Percentiles rank a stretch among this genome's conserved stretches.
Evolutionary conservation across 2,797 vertebrate species (phyloP).

Genomic region (Coranthus polyacanthus): DNA sequence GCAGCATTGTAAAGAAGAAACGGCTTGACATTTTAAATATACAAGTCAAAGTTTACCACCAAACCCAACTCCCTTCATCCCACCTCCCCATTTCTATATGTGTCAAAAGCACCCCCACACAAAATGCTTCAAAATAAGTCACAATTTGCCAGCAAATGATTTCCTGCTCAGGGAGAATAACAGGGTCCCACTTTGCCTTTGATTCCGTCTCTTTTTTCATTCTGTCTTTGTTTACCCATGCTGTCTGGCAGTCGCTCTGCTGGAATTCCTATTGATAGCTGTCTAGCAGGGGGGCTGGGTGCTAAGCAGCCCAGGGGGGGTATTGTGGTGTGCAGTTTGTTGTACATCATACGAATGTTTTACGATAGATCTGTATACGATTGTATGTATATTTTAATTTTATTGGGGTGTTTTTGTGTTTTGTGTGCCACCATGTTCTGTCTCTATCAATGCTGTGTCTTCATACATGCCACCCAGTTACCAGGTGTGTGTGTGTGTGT

Average conservation of each 20-base stretch:
- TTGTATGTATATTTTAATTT: constrained; percentile 20
- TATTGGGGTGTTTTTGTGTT: not conserved
- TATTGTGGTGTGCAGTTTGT: constrained; percentile 43
- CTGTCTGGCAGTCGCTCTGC: constrained; percentile 78
- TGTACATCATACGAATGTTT: constrained; percentile 1
- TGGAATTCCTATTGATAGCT: constrained; percentile 89
- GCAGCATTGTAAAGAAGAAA: constrained; percentile 69
- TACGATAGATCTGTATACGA: not conserved
- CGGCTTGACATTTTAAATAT: constrained; percentile 77
- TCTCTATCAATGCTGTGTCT: constrained; percentile 29
- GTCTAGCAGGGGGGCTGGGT: constrained; percentile 76
- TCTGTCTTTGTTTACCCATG: constrained; percentile 82
- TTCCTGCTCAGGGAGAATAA: constrained; percentile 80
- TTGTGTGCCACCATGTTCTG: not conserved
- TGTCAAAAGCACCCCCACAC: constrained; percentile 59
- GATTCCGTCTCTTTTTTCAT: constrained; percentile 76
- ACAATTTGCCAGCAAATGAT: constrained; percentile 83
- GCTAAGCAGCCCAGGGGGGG: constrained; percentile 68
- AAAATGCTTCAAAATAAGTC: constrained; percentile 78
- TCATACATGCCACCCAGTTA: constrained; percentile 28
- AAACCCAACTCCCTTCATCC: constrained; percentile 41
- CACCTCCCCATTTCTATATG: constrained; percentile 42
- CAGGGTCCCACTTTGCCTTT: constrained; percentile 77
- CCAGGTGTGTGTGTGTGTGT: constrained; percentile 31
- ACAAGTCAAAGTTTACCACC: constrained; percentile 68